phyloP scores from a whole-genome alignment of 2,888 invertebrate genomes.

The Epinotia brunnichana region DNA sequence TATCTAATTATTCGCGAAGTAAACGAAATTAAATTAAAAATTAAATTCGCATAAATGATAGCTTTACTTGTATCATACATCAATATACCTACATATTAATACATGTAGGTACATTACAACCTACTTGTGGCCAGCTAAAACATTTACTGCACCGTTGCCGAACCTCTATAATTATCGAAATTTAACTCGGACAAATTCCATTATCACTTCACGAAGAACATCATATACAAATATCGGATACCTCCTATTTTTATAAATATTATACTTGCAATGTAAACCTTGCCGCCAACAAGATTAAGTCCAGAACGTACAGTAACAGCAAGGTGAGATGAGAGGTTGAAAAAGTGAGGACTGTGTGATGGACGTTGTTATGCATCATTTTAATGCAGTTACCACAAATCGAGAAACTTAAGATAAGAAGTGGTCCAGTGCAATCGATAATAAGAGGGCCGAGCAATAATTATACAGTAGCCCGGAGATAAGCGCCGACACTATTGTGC shows the following conservation, averaged over 20 bases:
- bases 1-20: no score
- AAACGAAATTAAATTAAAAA: no score
- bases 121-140: conserved; percentile 67
- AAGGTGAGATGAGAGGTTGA: not conserved
- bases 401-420: conserved; percentile 67
- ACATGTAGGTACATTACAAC: conserved; percentile 41
- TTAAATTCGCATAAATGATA: not conserved
- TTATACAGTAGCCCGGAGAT: conserved; percentile 73
- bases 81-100: not conserved
- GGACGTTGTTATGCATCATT: conserved; percentile 70
- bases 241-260: not conserved
- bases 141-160: conserved; percentile 54
- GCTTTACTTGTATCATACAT: not conserved
- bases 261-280: conserved; percentile 6
- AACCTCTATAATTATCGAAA: conserved; percentile 62
- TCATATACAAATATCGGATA: not conserved
- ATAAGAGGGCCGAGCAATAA: conserved; percentile 69
- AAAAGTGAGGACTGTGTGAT: conserved; percentile 46
- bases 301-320: not conserved
- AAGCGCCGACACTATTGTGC: conserved; percentile 76
- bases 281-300: not conserved
- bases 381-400: conserved; percentile 71
- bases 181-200: conserved; percentile 69
- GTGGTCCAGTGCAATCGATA: conserved; percentile 65
- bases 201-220: conserved; percentile 53